These are phyloP conservation scores for Delia radicum DNA, from an alignment of 1,140 invertebrate genomes.

Conservation along the genomic window DNA sequence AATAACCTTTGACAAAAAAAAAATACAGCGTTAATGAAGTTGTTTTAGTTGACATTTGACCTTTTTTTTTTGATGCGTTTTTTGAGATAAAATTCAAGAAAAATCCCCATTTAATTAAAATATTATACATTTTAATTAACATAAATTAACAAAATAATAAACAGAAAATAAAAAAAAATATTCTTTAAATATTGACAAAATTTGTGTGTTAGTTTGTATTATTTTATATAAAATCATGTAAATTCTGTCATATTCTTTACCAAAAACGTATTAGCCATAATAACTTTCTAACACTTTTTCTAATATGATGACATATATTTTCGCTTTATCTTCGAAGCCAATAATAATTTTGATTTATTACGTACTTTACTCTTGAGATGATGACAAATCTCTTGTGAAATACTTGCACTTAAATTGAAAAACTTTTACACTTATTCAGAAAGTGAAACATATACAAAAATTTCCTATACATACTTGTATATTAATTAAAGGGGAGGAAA, in stretches of 20 bases:
- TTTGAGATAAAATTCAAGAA: too few species aligned
- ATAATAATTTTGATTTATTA: constrained; percentile 5
- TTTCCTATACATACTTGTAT: not conserved
- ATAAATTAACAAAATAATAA: not conserved
- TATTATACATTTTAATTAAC: not conserved
- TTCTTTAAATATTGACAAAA: not conserved
- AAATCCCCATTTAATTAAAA: not conserved
- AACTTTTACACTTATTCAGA: not conserved
- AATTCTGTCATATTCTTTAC: too few species aligned
- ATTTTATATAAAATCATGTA: too few species aligned
- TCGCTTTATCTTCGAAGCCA: not conserved
- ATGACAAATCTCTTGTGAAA: not conserved
- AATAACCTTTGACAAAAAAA: not conserved
- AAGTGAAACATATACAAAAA: too few species aligned
- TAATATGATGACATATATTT: not conserved
- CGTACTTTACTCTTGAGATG: not conserved
- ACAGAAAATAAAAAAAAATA: not conserved
- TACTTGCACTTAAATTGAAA: not conserved
- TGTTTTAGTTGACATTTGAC: not conserved
- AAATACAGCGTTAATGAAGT: not conserved
- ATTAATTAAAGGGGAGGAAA: too few species aligned
- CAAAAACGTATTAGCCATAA: too few species aligned
- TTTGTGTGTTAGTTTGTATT: too few species aligned
- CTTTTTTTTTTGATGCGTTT: not conserved
- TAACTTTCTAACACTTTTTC: not conserved